phyloP scores from a whole-genome alignment of 2,113 vertebrate genomes.

The Cygnus buccinator region DNA sequence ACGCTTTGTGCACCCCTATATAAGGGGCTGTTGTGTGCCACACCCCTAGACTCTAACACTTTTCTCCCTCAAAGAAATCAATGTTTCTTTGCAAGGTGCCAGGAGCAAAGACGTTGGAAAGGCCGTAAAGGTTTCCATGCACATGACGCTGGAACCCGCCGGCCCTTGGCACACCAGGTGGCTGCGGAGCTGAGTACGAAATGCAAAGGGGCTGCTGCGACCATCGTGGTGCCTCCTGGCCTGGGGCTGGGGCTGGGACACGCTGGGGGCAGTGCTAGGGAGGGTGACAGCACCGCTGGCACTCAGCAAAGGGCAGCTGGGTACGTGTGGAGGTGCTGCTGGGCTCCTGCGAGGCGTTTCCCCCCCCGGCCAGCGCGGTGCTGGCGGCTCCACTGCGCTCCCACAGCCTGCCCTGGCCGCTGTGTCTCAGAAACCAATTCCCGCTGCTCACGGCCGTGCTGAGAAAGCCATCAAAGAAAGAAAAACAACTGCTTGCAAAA shows the following conservation, averaged over 20 bases:
- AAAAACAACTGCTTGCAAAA: conserved; percentile 12
- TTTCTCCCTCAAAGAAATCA: background rate
- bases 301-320: background rate
- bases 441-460: background rate
- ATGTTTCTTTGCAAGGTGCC: background rate
- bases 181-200: background rate
- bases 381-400: background rate
- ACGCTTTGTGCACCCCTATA: too few species aligned
- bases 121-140: background rate
- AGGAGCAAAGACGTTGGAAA: background rate
- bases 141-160: background rate
- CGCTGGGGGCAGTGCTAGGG: accelerated
- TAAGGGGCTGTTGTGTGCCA: too few species aligned
- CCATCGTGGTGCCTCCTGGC: accelerated
- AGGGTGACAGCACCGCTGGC: accelerated
- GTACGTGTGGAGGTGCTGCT: accelerated
- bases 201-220: background rate
- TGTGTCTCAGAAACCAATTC: background rate
- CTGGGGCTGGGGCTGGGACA: background rate
- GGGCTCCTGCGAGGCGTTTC: accelerated
- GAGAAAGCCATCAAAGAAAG: conserved; percentile 44
- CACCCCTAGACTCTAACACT: too few species aligned
- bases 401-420: background rate
- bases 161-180: accelerated
- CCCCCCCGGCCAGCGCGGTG: accelerated